Percentiles rank a stretch among this genome's conserved stretches.
phyloP scores from a whole-genome alignment of 2,888 invertebrate species.

The Hemaris fuciformis region DNA sequence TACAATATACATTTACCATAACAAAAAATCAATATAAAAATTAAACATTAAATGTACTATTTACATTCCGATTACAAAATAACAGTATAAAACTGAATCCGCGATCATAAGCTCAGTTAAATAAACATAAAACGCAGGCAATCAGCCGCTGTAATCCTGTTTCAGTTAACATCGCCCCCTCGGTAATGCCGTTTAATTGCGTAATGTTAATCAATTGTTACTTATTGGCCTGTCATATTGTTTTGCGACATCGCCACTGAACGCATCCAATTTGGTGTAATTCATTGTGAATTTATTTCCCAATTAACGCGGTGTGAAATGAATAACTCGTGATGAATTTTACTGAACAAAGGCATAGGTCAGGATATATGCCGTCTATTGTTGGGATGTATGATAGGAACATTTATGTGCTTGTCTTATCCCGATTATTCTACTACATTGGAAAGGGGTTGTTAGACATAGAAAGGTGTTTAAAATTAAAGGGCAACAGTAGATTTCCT shows the following conservation, averaged over 20 bases:
- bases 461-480: too few relatives aligned
- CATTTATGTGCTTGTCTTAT: too few relatives aligned
- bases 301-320: too few relatives aligned
- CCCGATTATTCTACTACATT: too few relatives aligned
- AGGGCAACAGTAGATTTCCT: too few relatives aligned
- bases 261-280: background rate
- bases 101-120: background rate
- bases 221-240: slow-evolving; percentile 21
- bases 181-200: background rate
- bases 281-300: too few relatives aligned
- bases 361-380: too few relatives aligned
- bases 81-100: background rate
- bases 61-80: background rate
- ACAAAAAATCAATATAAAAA: background rate
- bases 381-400: too few relatives aligned
- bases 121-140: background rate
- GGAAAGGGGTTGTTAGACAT: too few relatives aligned
- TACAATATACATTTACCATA: too few relatives aligned
- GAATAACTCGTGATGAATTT: too few relatives aligned
- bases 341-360: too few relatives aligned
- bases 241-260: background rate
- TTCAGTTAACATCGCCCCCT: background rate
- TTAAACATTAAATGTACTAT: background rate
- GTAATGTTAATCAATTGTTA: slow-evolving; percentile 1
- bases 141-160: slow-evolving; percentile 5